A percentile compares a stretch with the other conserved stretches of the same genome.
These are phyloP conservation scores for Manis javanica DNA, from an alignment of 2,797 vertebrate species.

Conservation along the genomic window DNA sequence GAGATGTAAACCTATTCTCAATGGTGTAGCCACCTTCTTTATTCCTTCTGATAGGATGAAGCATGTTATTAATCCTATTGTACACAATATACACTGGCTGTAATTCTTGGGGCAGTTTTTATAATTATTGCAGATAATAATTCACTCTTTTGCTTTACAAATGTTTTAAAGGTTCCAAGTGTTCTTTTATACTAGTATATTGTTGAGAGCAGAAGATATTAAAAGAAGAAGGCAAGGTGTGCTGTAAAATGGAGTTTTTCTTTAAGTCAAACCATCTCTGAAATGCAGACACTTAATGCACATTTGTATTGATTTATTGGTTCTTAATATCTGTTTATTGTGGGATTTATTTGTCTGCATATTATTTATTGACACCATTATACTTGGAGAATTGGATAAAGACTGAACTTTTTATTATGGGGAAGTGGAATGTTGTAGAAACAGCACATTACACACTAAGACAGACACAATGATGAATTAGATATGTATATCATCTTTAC, in stretches of 20 bases:
- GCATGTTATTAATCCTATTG: slow-evolving; percentile 7
- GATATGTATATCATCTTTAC: background rate
- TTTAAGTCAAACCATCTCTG: slow-evolving; percentile 67
- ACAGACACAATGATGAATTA: slow-evolving; percentile 40
- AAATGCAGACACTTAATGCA: slow-evolving; percentile 74
- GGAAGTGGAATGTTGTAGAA: slow-evolving; percentile 44
- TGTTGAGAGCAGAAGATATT: slow-evolving; percentile 63
- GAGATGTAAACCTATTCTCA: background rate
- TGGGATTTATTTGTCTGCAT: slow-evolving; percentile 76
- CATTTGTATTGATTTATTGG: slow-evolving; percentile 76
- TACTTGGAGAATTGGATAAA: slow-evolving; percentile 64
- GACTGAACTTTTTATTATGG: slow-evolving; percentile 66
- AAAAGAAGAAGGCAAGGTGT: slow-evolving; percentile 38
- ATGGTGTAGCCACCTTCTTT: background rate
- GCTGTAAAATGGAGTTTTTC: slow-evolving; percentile 52
- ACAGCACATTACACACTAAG: slow-evolving; percentile 51
- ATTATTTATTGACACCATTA: slow-evolving; percentile 81
- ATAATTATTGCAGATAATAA: slow-evolving; percentile 16
- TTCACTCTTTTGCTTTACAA: slow-evolving; percentile 64
- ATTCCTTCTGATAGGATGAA: background rate
- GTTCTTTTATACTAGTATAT: background rate
- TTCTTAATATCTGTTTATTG: slow-evolving; percentile 78
- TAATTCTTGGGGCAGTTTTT: background rate
- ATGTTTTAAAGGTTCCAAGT: background rate
- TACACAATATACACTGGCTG: background rate